phyloP scores from a whole-genome alignment of 2,888 invertebrate species.

The Patella depressa region DNA sequence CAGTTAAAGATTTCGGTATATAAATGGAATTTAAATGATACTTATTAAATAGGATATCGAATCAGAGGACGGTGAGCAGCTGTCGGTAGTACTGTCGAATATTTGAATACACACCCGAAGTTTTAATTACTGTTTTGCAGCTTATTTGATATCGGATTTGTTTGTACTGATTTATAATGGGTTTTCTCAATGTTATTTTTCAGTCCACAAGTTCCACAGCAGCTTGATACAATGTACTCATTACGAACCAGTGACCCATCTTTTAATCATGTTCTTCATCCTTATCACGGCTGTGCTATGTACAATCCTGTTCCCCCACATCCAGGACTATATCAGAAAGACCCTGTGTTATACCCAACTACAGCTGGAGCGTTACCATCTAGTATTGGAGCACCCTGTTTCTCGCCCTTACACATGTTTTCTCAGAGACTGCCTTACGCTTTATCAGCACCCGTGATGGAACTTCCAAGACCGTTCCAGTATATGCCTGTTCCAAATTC shows the following conservation, averaged over 20 bases:
- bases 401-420: constrained; percentile 30
- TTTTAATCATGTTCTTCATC: constrained; percentile 28
- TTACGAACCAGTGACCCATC: constrained; percentile 24
- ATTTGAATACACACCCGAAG: too few relatives aligned
- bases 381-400: constrained; percentile 23
- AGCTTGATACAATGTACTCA: constrained; percentile 6
- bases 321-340: constrained; percentile 30
- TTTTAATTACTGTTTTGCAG: too few relatives aligned
- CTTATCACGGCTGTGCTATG: constrained; percentile 34
- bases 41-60: too few relatives aligned
- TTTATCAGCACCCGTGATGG: constrained; percentile 27
- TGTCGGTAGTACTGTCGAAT: too few relatives aligned
- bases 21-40: too few relatives aligned
- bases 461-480: constrained; percentile 30
- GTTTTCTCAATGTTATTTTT: too few relatives aligned
- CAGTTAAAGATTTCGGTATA: too few relatives aligned
- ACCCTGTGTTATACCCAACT: constrained; percentile 32
- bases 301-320: constrained; percentile 18
- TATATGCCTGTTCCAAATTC: constrained; percentile 13
- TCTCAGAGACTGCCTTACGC: constrained; percentile 26
- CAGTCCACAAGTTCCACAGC: too few relatives aligned
- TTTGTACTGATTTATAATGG: too few relatives aligned
- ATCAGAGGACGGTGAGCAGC: too few relatives aligned
- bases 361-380: constrained; percentile 28
- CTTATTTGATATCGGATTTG: too few relatives aligned